phyloP scores from a whole-genome alignment of 2,113 vertebrate species.

The Paradoxurus hermaphroditus region DNA sequence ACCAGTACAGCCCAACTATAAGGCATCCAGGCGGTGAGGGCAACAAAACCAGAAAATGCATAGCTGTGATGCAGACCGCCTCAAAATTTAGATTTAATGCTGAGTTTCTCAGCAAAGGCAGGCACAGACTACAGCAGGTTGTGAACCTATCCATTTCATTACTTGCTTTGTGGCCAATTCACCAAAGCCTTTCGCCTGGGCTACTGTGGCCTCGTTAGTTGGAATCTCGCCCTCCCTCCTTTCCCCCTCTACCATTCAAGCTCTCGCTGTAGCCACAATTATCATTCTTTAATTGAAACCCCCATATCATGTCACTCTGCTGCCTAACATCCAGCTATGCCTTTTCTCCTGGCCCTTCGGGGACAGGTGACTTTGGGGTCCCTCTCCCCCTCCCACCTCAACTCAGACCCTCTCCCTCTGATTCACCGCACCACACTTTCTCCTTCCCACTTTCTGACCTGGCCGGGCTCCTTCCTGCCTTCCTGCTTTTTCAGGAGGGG shows the following conservation, averaged over 20 bases:
- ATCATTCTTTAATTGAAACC: neutral
- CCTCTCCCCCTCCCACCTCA: neutral
- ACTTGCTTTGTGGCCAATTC: neutral
- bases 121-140: neutral
- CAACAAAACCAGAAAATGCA: neutral
- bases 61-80: neutral
- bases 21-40: neutral
- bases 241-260: neutral
- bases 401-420: neutral
- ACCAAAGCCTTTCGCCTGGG: neutral
- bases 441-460: neutral
- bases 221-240: too few species aligned
- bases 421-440: too few species aligned
- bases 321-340: neutral
- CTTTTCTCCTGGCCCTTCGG: neutral
- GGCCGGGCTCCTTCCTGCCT: neutral
- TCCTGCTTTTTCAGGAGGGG: neutral
- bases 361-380: neutral
- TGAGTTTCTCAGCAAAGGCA: neutral
- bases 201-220: neutral
- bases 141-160: neutral
- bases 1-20: neutral
- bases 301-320: neutral
- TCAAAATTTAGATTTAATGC: neutral
- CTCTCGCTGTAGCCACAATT: neutral